Conservation (phyloP, 2,888 invertebrate genomes). For the Sinopyrophorus schimmeli region DNA sequence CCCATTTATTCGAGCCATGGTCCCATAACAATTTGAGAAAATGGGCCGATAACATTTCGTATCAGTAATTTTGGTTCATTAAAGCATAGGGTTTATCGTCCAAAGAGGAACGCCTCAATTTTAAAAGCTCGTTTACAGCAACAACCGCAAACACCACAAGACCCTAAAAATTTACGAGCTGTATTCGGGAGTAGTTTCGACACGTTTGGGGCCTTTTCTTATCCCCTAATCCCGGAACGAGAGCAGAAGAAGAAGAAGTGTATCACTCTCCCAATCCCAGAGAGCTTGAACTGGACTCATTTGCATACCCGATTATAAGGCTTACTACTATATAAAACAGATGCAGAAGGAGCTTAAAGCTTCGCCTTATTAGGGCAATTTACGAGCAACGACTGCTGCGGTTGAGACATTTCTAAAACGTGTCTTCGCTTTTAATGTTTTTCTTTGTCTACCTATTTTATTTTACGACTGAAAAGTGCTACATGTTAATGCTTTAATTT, state of each 20-base stretch:
- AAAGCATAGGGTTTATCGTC: too few relatives aligned
- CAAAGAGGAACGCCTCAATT: neutral
- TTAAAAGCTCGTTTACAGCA: neutral
- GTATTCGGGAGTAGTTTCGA: slow-evolving; percentile 10
- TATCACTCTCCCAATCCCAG: slow-evolving; percentile 32
- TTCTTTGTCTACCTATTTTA: too few relatives aligned
- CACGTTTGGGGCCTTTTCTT: slow-evolving; percentile 13
- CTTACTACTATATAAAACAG: slow-evolving; percentile 47
- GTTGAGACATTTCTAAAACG: too few relatives aligned
- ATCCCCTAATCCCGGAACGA: slow-evolving; percentile 12
- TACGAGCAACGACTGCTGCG: neutral
- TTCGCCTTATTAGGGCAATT: slow-evolving; percentile 3
- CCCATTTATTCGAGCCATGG: too few relatives aligned
- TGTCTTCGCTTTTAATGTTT: too few relatives aligned
- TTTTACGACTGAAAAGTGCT: too few relatives aligned
- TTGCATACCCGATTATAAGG: slow-evolving; percentile 47
- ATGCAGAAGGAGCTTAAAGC: slow-evolving; percentile 44
- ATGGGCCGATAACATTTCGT: too few relatives aligned
- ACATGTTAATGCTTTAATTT: too few relatives aligned
- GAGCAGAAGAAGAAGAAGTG: slow-evolving; percentile 15
- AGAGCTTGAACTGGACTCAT: slow-evolving; percentile 36
- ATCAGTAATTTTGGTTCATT: too few relatives aligned
- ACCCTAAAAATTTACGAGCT: slow-evolving; percentile 8
- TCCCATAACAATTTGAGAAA: too few relatives aligned
- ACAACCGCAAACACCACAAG: slow-evolving; percentile 1